These are phyloP conservation scores for Jordanella pulchra DNA, from an alignment of 2,797 vertebrate genomes.

Conservation along the genomic window DNA sequence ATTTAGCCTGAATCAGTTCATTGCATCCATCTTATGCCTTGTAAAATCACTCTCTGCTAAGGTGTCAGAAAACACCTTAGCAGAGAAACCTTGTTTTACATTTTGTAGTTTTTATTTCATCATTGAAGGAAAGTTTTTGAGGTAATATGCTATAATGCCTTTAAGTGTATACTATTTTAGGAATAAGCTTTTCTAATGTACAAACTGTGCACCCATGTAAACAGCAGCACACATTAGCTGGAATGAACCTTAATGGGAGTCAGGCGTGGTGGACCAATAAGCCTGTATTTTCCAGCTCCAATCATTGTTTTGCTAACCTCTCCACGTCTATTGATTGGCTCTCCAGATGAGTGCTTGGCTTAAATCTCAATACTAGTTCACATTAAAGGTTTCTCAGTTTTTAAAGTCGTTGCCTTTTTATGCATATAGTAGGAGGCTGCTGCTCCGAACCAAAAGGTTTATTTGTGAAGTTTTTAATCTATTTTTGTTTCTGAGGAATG, in stretches of 20 bases:
- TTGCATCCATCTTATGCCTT: not conserved
- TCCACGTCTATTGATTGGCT: not conserved
- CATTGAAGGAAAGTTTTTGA: not conserved
- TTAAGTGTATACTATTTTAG: not conserved
- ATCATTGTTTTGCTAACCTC: not conserved
- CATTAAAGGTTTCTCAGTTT: too few relatives aligned
- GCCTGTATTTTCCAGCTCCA: not conserved
- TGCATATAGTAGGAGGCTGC: not conserved
- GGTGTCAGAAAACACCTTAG: not conserved
- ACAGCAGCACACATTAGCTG: not conserved
- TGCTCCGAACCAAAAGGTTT: not conserved
- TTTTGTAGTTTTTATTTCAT: not conserved
- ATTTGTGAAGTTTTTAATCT: not conserved
- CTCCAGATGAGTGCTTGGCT: not conserved
- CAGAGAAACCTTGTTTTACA: not conserved
- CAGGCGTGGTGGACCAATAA: not conserved
- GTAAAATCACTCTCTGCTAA: not conserved
- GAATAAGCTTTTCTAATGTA: not conserved
- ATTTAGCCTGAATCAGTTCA: not conserved
- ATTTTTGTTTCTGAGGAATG: not conserved
- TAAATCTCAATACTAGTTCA: too few relatives aligned
- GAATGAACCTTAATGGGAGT: not conserved
- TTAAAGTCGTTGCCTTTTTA: not conserved
- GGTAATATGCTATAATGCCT: not conserved
- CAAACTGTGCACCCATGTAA: not conserved